Evolutionary conservation across 2,113 vertebrate species (phyloP), one percentile per base, ranked within the genome.

Genomic region (Pavo muticus): DNA sequence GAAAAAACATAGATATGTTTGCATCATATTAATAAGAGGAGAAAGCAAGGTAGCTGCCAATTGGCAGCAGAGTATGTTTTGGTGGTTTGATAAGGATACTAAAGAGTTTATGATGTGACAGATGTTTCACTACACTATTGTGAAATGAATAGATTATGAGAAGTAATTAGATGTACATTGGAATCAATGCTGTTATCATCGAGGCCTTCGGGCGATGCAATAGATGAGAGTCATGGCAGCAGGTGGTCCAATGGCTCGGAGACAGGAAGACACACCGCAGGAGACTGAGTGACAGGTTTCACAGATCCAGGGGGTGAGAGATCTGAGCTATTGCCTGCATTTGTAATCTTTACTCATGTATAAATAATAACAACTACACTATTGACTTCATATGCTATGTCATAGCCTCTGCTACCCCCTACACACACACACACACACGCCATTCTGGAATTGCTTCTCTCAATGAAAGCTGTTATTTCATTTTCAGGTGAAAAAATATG

Each of bases 81-180:
- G 97, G 97, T 98, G 98, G 98, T 98, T 98, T 98, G 98, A 98
- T 98, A 98, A 98, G 98, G 98, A 98, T 98, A 98, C 98, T 98
- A 98, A 98, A 98, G 98, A 98, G 98, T 98, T 98, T 98, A 98
- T 98, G 98, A 98, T 98, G 98, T 99, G 98, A 99, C 99, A 99
- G 99, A 99, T 99, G 99, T 99, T 99, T 98, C 98, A 99, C 98
- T 99, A 98, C 98, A 98, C 98, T 98, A 98, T 98, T 98, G 98
- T 98, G 98, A 99, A 99, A 99, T 99, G 99, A 99, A 99, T 99
- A 99, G 99, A 99, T 99, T 99, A 99, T 99, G 98, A 99, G 99
- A 98, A 98, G 98, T 99, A 99, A 99, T 99, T 99, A 99, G 99
- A 99, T 98, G 98, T 99, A 99, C 99, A 99, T 98, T 98, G 98